These are phyloP conservation scores for Pseudococcus viburni DNA, from an alignment of 2,888 invertebrate genomes.

Conservation along the genomic window DNA sequence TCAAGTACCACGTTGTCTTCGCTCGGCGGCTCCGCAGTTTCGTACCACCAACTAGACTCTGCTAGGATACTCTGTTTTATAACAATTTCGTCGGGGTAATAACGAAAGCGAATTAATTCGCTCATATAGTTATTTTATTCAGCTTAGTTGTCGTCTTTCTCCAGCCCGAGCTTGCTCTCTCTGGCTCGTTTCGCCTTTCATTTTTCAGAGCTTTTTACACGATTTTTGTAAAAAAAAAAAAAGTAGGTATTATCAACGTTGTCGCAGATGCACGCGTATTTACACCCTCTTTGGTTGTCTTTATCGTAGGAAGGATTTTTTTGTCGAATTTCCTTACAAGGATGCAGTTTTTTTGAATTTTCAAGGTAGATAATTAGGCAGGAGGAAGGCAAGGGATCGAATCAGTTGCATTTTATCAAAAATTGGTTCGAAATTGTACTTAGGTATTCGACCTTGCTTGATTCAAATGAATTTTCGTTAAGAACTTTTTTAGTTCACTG, in stretches of 20 bases:
- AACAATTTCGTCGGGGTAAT: slow-evolving; percentile 39
- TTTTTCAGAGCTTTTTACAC: neutral
- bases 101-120: slow-evolving; percentile 41
- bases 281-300: neutral
- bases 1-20: slow-evolving; percentile 9
- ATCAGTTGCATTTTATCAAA: too few species aligned
- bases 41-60: neutral
- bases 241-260: neutral
- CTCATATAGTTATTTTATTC: slow-evolving; percentile 35
- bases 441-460: too few species aligned
- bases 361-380: too few species aligned
- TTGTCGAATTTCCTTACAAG: neutral
- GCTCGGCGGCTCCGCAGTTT: neutral
- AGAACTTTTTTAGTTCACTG: too few species aligned
- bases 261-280: neutral
- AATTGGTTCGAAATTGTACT: too few species aligned
- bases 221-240: neutral
- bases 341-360: too few species aligned
- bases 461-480: too few species aligned
- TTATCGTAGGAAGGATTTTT: neutral
- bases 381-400: too few species aligned
- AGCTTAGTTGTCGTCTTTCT: neutral
- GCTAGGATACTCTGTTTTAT: slow-evolving; percentile 9
- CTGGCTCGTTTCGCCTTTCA: neutral
- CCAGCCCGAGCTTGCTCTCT: neutral